phyloP scores from a whole-genome alignment of 2,888 invertebrate species.

The Odiellus spinosus region DNA sequence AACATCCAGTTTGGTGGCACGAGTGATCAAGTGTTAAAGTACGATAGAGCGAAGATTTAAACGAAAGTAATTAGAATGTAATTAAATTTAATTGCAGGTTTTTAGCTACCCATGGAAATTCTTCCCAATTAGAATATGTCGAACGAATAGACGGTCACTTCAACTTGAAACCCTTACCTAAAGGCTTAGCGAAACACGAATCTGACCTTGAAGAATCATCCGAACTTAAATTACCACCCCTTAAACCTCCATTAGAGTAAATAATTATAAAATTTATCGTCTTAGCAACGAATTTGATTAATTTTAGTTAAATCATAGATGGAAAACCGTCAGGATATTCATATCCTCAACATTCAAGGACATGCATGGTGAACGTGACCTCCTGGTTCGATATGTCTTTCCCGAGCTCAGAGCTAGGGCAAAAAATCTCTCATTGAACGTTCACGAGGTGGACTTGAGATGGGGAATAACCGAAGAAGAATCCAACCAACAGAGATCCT shows the following conservation, averaged over 20 bases:
- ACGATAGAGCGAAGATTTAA: too few species aligned
- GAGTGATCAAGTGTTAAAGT: too few species aligned
- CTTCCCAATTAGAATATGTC: conserved; percentile 29
- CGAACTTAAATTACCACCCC: too few species aligned
- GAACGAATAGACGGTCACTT: conserved; percentile 33
- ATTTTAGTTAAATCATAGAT: conserved; percentile 23
- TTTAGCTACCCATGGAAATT: conserved; percentile 32
- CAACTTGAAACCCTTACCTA: conserved; percentile 20
- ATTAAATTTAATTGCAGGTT: conserved; percentile 24
- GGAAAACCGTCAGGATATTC: conserved; percentile 33
- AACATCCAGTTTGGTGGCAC: too few species aligned
- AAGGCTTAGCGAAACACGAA: too few species aligned
- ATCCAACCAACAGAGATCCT: conserved; percentile 25
- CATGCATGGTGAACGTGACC: conserved; percentile 36
- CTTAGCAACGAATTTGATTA: neutral
- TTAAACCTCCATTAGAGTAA: neutral
- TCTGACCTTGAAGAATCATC: too few species aligned
- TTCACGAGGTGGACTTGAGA: conserved; percentile 33
- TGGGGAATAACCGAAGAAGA: conserved; percentile 35
- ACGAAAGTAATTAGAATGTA: too few species aligned
- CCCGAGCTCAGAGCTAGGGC: conserved; percentile 32
- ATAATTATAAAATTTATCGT: neutral
- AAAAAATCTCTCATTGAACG: conserved; percentile 25
- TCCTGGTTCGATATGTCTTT: conserved; percentile 32
- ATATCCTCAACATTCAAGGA: conserved; percentile 37